Conservation (phyloP, 2,113 vertebrate genomes). For the Ptilorrhoa leucosticta region DNA sequence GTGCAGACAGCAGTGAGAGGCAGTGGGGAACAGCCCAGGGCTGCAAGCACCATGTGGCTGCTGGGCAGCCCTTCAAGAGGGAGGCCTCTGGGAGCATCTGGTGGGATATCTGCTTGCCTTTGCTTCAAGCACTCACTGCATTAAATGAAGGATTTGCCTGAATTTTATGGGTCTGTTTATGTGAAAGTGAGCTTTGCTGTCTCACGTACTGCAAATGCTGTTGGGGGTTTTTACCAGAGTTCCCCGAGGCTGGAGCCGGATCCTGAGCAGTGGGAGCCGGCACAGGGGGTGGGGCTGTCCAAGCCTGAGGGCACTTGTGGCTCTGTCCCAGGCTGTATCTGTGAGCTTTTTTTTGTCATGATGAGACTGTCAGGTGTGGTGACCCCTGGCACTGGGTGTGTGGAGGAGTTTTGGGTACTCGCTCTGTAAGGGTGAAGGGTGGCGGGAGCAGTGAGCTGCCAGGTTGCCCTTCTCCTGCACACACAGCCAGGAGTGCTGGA, state of each 20-base stretch:
- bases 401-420: not conserved
- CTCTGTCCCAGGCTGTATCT: not conserved
- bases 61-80: not conserved
- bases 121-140: not conserved
- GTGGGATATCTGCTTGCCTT: not conserved
- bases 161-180: not conserved
- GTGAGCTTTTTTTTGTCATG: fast-evolving
- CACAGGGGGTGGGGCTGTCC: fast-evolving
- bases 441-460: not conserved
- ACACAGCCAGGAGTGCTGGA: not conserved
- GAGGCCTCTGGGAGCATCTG: not conserved
- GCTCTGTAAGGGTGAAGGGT: not conserved
- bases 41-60: not conserved
- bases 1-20: fast-evolving
- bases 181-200: not conserved
- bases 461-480: not conserved
- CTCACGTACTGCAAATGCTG: not conserved
- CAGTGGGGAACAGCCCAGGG: not conserved
- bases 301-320: too few species aligned
- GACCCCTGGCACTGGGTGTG: fast-evolving
- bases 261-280: not conserved
- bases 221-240: not conserved
- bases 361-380: not conserved
- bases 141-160: not conserved
- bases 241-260: fast-evolving